Conservation (phyloP, 2,797 vertebrate species). For the Rhynchotus rufescens region DNA sequence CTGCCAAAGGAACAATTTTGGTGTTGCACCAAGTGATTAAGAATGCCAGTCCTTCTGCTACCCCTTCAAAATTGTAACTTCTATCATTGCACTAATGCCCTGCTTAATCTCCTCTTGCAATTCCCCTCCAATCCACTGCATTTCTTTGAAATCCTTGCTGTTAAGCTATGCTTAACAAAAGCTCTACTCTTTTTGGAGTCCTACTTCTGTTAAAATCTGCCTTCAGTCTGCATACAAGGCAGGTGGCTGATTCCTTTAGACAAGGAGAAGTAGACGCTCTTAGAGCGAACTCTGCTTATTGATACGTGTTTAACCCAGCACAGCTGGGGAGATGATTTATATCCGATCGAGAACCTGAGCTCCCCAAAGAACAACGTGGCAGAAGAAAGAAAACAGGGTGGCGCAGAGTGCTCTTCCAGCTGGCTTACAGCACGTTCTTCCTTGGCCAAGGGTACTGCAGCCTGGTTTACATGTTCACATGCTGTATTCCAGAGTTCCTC, state of each 20-base stretch:
- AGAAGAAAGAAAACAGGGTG: background rate
- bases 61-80: background rate
- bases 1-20: background rate
- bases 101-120: background rate
- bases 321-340: background rate
- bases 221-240: background rate
- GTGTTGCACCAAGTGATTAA: background rate
- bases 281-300: background rate
- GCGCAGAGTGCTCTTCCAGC: background rate
- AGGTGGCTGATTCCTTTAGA: background rate
- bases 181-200: background rate
- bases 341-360: background rate
- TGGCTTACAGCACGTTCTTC: background rate
- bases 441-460: background rate
- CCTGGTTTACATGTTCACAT: background rate
- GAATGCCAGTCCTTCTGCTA: background rate
- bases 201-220: background rate
- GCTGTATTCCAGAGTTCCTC: background rate
- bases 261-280: background rate
- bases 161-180: background rate
- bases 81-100: background rate
- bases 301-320: background rate
- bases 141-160: background rate
- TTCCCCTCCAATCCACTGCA: background rate
- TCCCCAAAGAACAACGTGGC: background rate